Evolutionary conservation across 2,113 vertebrate species (phyloP).

Genomic region (Sorex fumeus): DNA sequence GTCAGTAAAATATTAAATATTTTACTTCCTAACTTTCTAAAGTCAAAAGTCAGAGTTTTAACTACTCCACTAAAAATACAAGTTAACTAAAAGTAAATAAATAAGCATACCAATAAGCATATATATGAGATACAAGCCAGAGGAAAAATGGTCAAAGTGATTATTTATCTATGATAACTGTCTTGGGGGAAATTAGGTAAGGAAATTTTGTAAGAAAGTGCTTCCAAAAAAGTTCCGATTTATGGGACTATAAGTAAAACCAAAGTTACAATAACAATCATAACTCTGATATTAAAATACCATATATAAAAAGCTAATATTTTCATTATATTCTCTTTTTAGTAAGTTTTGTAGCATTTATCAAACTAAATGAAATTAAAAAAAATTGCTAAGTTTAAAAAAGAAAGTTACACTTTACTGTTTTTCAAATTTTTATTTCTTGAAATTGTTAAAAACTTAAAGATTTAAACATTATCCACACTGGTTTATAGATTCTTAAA

Average conservation of each 20-base stretch:
- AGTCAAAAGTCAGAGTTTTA: slow-evolving; percentile 17
- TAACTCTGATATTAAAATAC: slow-evolving; percentile 41
- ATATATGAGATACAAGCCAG: not conserved
- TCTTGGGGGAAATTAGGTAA: slow-evolving; percentile 32
- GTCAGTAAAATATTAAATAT: slow-evolving; percentile 43
- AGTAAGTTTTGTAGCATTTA: slow-evolving; percentile 36
- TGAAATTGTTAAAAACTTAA: not conserved
- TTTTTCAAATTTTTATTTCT: slow-evolving; percentile 28
- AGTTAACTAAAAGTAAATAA: slow-evolving; percentile 25
- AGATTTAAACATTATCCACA: slow-evolving; percentile 34
- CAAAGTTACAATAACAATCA: slow-evolving; percentile 47
- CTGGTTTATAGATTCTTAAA: slow-evolving; percentile 42
- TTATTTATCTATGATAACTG: slow-evolving; percentile 41
- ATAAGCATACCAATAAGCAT: not conserved
- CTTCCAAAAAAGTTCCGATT: slow-evolving; percentile 41
- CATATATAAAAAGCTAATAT: slow-evolving; percentile 50
- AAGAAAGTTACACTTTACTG: not conserved
- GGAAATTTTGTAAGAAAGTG: slow-evolving; percentile 50
- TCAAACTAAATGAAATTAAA: slow-evolving; percentile 23
- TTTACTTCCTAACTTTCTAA: slow-evolving; percentile 45
- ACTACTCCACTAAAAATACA: slow-evolving; percentile 19
- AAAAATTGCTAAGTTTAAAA: not conserved
- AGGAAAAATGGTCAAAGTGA: not conserved
- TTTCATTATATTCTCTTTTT: slow-evolving; percentile 16
- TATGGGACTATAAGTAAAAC: slow-evolving; percentile 42